These are phyloP conservation scores for Venturia canescens DNA, from an alignment of 1,140 invertebrate genomes.

Conservation along the genomic window DNA sequence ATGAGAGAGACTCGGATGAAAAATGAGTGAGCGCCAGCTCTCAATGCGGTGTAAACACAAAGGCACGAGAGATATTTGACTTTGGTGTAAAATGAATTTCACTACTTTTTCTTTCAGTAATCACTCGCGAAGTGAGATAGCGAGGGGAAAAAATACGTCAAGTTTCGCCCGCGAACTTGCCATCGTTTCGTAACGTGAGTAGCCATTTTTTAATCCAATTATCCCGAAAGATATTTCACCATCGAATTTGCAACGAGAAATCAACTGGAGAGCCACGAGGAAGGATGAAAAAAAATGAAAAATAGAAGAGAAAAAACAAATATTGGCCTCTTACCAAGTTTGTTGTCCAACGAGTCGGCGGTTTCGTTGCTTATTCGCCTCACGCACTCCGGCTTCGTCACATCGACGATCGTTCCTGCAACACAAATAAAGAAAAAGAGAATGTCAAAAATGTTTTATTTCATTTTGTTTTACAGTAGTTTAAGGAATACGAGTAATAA, in stretches of 20 bases:
- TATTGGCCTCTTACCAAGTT: constrained; percentile 58
- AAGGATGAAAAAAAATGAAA: constrained; percentile 31
- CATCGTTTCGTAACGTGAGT: too few species aligned
- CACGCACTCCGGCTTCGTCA: constrained; percentile 46
- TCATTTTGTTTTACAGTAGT: background rate
- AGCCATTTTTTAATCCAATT: too few species aligned
- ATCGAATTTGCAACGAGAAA: background rate
- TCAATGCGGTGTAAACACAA: constrained; percentile 54
- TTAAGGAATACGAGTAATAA: background rate
- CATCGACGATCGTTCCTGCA: constrained; percentile 44
- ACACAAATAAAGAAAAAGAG: constrained; percentile 37
- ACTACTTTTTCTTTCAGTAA: too few species aligned
- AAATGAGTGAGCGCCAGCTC: constrained; percentile 55
- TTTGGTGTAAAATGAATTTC: background rate
- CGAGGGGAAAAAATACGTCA: background rate
- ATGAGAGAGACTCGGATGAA: background rate
- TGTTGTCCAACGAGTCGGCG: constrained; percentile 53
- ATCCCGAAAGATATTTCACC: background rate
- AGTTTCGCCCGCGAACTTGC: background rate
- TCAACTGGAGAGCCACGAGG: constrained; percentile 39
- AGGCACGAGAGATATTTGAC: background rate
- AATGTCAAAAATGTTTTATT: background rate
- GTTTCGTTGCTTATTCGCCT: constrained; percentile 54
- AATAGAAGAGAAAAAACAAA: constrained; percentile 13
- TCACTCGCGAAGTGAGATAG: background rate